Conservation (phyloP, 2,113 vertebrate genomes). For the Ivindomyrus marchei region DNA sequence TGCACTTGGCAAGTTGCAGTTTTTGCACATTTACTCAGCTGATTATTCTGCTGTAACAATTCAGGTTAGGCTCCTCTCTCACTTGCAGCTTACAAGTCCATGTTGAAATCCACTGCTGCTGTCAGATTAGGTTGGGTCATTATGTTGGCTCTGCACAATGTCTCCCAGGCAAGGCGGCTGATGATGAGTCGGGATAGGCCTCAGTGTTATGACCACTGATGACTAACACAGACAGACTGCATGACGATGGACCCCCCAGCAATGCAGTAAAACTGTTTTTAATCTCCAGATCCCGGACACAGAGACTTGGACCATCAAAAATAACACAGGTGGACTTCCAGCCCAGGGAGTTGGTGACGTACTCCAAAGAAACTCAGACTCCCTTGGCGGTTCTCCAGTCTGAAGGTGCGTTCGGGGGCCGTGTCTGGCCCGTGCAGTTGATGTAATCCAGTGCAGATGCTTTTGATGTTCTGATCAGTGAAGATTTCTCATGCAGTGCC, state of each 20-base stretch:
- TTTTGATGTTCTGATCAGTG: not conserved
- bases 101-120: not conserved
- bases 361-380: constrained; percentile 94
- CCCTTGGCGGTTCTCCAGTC: constrained; percentile 75
- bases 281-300: constrained; percentile 71
- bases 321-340: constrained; percentile 93
- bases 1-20: not conserved
- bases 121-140: not conserved
- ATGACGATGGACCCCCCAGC: not conserved
- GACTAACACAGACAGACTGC: not conserved
- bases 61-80: not conserved
- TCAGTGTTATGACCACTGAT: not conserved
- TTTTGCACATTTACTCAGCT: not conserved
- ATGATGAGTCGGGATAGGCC: not conserved
- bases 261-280: constrained; percentile 10
- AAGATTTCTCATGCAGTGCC: not conserved
- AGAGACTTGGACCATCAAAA: constrained; percentile 85
- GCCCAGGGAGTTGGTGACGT: constrained; percentile 86
- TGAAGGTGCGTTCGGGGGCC: constrained; percentile 68
- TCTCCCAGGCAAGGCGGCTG: not conserved
- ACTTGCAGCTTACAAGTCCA: not conserved
- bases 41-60: constrained; percentile 18
- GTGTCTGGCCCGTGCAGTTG: not conserved
- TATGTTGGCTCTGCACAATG: not conserved
- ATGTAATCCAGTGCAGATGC: constrained; percentile 1